Evolutionary conservation across 2,888 invertebrate genomes (phyloP), one percentile per base, ranked within the genome.

Genomic region (Lasioglossum oenotherae): DNA sequence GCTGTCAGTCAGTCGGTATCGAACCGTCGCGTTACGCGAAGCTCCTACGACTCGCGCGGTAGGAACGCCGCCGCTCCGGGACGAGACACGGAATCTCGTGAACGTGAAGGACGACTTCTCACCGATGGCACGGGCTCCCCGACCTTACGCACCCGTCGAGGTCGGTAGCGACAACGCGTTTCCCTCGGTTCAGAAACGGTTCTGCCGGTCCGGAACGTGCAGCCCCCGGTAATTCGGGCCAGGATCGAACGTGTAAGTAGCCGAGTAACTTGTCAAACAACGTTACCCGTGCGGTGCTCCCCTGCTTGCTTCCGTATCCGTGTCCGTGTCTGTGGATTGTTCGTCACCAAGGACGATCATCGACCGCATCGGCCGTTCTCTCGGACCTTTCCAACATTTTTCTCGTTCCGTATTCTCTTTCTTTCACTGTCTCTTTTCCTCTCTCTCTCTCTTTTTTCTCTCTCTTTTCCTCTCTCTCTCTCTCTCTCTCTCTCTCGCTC

Each of bases 1-100:
- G 94, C 94, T 89, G 93, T 88, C 92, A 88, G 92, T 93, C 91
- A 94, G 94, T 94, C 93, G 93, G 93, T 94, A 94, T 94, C 94
- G 94, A 94, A 94, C 94, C 94, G 93, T 86, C 92, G 92, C 82
- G 87, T 85, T 82, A 89, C 82, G 85, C 86, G 88, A 85, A 87
- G 88, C 86, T 90, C 74, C 71, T 84, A 84, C 88, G 81, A 85
- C 80, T 38, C 75, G 60, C n/a, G 74, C 81, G 74, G 81, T 82
- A 81, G 81, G 60, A 77, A 78, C 78, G 69, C 60, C 77, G 73
- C 75, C 57, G 74, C 81, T 81, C 41, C 76, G 69, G 60, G 77
- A 83, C 84, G 82, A 84, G 81, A 85, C 79, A 79, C 69, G 75
- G 78, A 81, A 81, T 86, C 86, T 90, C 86, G 84, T 73, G 46